Conservation (phyloP, 2,113 vertebrate species). For the Toxotes jaculatrix region DNA sequence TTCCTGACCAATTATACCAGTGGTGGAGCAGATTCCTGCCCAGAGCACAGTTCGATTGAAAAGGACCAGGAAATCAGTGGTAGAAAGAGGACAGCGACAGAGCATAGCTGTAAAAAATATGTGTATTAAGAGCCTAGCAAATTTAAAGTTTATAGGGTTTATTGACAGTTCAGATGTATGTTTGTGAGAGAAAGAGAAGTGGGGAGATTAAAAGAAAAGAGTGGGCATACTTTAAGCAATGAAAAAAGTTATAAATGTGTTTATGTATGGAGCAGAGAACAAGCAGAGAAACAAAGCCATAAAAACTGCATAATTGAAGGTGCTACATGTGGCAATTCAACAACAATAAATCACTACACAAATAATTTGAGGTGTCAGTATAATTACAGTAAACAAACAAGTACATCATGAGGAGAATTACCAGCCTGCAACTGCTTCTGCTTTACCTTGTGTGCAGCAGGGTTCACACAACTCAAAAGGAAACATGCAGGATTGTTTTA, state of each 20-base stretch:
- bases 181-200: not conserved
- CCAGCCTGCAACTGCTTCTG: not conserved
- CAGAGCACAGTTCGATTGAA: not conserved
- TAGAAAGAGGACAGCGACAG: not conserved
- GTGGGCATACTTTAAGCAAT: not conserved
- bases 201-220: not conserved
- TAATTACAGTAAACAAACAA: slow-evolving; percentile 64
- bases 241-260: slow-evolving; percentile 11
- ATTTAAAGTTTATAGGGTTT: not conserved
- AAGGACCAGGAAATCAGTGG: not conserved
- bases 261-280: not conserved
- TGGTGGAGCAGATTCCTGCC: slow-evolving; percentile 17
- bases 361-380: slow-evolving; percentile 33
- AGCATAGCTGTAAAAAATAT: not conserved
- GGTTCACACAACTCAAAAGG: not conserved
- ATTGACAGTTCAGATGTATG: not conserved
- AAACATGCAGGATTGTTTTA: not conserved
- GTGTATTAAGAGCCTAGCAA: not conserved
- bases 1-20: slow-evolving; percentile 21
- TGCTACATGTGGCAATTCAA: slow-evolving; percentile 39
- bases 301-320: slow-evolving; percentile 44
- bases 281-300: not conserved
- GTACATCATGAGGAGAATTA: slow-evolving; percentile 40
- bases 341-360: slow-evolving; percentile 49
- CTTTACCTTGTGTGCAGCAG: not conserved